Percentiles rank a stretch among this genome's conserved stretches.
These are phyloP conservation scores for Percopsis transmontana DNA, from an alignment of 2,113 vertebrate species.

Conservation along the genomic window DNA sequence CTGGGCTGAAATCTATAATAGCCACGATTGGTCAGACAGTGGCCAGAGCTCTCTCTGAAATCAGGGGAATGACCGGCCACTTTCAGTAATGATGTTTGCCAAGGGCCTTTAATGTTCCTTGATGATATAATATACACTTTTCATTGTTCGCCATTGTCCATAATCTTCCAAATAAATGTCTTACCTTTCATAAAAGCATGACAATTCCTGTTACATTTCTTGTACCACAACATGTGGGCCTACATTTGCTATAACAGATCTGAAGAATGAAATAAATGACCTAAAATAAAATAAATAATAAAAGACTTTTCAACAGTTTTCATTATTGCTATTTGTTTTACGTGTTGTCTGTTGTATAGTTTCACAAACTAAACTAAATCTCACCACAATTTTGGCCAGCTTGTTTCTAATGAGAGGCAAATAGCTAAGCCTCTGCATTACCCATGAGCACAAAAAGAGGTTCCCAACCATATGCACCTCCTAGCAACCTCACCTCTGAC, in stretches of 20 bases:
- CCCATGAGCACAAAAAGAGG: slow-evolving; percentile 56
- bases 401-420: slow-evolving; percentile 29
- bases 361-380: neutral
- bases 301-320: too few species aligned
- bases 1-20: slow-evolving; percentile 47
- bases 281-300: too few species aligned
- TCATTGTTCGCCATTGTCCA: too few species aligned
- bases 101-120: slow-evolving; percentile 18
- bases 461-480: slow-evolving; percentile 76
- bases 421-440: slow-evolving; percentile 40
- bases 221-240: too few species aligned
- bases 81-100: slow-evolving; percentile 40
- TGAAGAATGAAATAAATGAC: neutral
- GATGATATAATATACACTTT: slow-evolving; percentile 38
- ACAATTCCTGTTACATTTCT: neutral
- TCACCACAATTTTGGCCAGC: slow-evolving; percentile 25
- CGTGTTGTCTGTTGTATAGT: too few species aligned
- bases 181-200: too few species aligned
- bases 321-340: too few species aligned
- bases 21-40: slow-evolving; percentile 8
- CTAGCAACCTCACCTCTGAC: slow-evolving; percentile 68
- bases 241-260: too few species aligned
- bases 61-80: slow-evolving; percentile 35
- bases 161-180: too few species aligned
- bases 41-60: slow-evolving; percentile 28